Evolutionary conservation across 1,140 invertebrate species (phyloP).

Genomic region (Sogatella furcifera): DNA sequence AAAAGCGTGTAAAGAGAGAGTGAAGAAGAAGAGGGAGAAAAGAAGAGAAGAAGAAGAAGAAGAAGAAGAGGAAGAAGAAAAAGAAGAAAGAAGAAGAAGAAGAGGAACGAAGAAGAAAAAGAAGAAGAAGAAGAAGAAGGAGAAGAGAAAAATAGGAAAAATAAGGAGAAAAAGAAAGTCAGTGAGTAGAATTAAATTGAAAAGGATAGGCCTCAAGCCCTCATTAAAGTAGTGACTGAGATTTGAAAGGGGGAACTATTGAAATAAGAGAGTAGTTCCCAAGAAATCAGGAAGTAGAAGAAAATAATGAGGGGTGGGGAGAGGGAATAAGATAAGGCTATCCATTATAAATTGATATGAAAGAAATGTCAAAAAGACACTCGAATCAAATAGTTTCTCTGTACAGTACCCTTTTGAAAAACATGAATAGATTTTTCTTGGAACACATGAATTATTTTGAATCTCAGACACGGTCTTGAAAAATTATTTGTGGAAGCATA

Average conservation of each 20-base stretch:
- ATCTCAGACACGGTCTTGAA: too few relatives aligned
- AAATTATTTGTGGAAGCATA: too few relatives aligned
- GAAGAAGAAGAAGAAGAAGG: not conserved
- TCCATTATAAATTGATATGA: too few relatives aligned
- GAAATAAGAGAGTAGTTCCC: not conserved
- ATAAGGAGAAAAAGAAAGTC: too few relatives aligned
- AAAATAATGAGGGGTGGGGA: not conserved
- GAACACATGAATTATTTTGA: too few relatives aligned
- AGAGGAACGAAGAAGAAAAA: not conserved
- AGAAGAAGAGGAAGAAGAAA: not conserved
- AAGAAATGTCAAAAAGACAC: too few relatives aligned
- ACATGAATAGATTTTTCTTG: too few relatives aligned
- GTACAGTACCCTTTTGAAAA: too few relatives aligned
- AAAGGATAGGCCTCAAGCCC: not conserved
- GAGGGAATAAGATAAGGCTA: not conserved
- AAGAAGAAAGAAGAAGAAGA: not conserved
- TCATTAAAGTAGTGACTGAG: too few relatives aligned
- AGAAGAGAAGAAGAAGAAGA: not conserved
- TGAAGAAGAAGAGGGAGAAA: not conserved
- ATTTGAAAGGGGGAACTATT: too few relatives aligned
- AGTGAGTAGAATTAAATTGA: not conserved
- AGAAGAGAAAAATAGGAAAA: not conserved
- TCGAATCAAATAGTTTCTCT: too few relatives aligned
- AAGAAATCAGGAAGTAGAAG: not conserved
- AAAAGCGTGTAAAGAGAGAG: not conserved